Evolutionary conservation across 2,797 vertebrate species (phyloP), one percentile per base, ranked within the genome.

Genomic region (Urophycis tenuis): DNA sequence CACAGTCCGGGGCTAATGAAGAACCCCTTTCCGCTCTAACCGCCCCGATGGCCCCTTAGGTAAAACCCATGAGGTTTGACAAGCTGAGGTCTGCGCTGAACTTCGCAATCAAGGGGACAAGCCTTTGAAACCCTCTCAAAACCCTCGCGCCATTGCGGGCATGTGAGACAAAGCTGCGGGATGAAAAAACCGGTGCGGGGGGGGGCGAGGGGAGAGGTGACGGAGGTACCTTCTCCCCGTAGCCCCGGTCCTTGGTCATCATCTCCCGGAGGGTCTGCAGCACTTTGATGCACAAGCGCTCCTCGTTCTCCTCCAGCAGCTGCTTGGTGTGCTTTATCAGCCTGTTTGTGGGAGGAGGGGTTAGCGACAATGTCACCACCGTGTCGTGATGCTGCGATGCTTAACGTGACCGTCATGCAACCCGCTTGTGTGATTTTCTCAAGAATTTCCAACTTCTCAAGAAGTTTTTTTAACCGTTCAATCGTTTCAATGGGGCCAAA

Each of bases 241-340:
- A 99, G 87, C 96, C 97, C 36, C 96, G 93, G 77, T 99, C 97
- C 91, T 98, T 99, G 64, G 96, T 97, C 97, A 99, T 99, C 98
- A 99, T 99, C 89, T 99, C 97, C 84, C 97, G 93, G 85, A 99
- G 93, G 0, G 97, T 99, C 93, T 99, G 97, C 64, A 99, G 89
- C 0, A 99, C 98, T 90, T 99, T 99, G 89, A 99, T 99, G 83
- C 98, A 99, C 2, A 99, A 90, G 12, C 97, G 96, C 90, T 99
- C 97, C 86, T 99, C 98, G 9, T 99, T 99, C 88, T 99, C 98
- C 87, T 99, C 97, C 78, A 99, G 91, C 67, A 99, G 89, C 88
- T 99, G 98, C 35, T 99, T 99, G 49, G 98, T 99, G 85, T 99
- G 98, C 88, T 98, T 97, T 85, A 99, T 99, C 76, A 99, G 88